These are phyloP conservation scores for Lota lota DNA, from an alignment of 2,113 vertebrate genomes.

Conservation along the genomic window DNA sequence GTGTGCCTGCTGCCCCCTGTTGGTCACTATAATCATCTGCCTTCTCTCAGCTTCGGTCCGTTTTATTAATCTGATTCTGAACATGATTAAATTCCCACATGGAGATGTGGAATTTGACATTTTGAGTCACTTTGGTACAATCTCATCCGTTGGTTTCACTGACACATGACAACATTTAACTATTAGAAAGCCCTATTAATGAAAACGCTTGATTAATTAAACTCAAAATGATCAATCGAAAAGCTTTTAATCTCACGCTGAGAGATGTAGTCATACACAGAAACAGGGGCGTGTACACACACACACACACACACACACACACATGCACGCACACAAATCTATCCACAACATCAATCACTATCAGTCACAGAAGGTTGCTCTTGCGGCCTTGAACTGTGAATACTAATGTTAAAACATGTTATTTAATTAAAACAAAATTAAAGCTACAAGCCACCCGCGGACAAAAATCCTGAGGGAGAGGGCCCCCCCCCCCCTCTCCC, in stretches of 20 bases:
- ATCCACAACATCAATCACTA: no score
- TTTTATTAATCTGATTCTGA: neutral
- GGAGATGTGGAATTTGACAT: neutral
- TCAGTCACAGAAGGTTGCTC: no score
- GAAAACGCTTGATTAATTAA: slow-evolving; percentile 2
- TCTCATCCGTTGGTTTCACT: neutral
- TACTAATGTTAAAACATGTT: no score
- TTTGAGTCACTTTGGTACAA: neutral
- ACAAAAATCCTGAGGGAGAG: no score
- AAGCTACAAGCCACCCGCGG: no score
- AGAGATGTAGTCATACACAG: neutral
- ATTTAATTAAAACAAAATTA: no score
- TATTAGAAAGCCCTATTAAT: neutral
- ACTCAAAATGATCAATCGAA: neutral
- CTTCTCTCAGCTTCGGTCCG: neutral
- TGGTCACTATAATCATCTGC: slow-evolving; percentile 19
- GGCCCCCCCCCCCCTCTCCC: no score
- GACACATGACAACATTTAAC: neutral
- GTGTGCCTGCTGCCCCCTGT: slow-evolving; percentile 54
- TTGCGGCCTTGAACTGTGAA: no score
- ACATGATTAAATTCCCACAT: neutral
- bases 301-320: neutral
- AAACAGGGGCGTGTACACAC: neutral
- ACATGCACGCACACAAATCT: neutral
- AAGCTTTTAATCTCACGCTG: neutral